phyloP scores from a whole-genome alignment of 1,140 invertebrate genomes.

The Portunus trituberculatus region DNA sequence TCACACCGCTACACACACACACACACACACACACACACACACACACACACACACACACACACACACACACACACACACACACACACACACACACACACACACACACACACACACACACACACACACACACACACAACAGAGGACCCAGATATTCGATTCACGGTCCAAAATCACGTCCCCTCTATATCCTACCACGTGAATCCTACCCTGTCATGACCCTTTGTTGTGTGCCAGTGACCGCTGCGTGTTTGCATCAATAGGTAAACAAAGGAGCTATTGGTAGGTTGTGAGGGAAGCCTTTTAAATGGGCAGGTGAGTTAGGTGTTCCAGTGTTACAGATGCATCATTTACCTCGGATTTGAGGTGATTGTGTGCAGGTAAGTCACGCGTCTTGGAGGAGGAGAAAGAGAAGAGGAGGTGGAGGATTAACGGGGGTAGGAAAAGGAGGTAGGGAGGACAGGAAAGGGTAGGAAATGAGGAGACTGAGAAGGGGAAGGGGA shows the following conservation, averaged over 20 bases:
- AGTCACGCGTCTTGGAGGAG: neutral
- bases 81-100: conserved; percentile 6
- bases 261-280: neutral
- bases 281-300: neutral
- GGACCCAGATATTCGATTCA: no score
- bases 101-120: no score
- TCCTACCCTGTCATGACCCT: no score
- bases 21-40: neutral
- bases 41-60: no score
- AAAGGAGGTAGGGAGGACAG: no score
- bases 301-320: neutral
- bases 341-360: neutral
- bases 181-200: no score
- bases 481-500: neutral
- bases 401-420: neutral
- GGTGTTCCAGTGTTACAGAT: neutral
- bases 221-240: no score
- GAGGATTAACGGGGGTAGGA: neutral
- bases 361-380: neutral
- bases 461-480: neutral
- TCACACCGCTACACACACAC: no score
- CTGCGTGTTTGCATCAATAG: neutral
- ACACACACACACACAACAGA: no score
- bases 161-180: no score
- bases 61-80: neutral